These are phyloP conservation scores for Drosophila paranaensis DNA, from an alignment of 2,888 invertebrate species.

Conservation along the genomic window DNA sequence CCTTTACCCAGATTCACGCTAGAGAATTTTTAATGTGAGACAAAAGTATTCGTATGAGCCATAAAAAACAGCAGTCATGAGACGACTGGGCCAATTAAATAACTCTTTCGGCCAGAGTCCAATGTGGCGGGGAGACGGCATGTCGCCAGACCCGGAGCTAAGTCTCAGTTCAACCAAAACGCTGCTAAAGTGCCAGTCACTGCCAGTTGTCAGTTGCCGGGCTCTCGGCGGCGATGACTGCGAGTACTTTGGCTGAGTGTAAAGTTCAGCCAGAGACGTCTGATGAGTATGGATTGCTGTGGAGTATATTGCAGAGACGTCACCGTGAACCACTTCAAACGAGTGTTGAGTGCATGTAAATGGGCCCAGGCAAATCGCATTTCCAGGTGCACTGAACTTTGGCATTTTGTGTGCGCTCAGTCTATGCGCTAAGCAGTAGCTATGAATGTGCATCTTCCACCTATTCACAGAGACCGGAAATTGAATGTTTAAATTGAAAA, in stretches of 20 bases:
- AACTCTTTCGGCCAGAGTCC: constrained; percentile 50
- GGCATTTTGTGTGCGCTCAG: constrained; percentile 7
- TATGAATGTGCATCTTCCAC: constrained; percentile 10
- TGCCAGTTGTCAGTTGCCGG: constrained; percentile 4
- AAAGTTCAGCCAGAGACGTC: constrained; percentile 36
- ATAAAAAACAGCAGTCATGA: constrained; percentile 11
- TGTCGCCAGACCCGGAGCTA: constrained; percentile 38
- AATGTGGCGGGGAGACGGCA: constrained; percentile 37
- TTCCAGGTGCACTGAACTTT: constrained; percentile 73
- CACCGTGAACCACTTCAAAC: constrained; percentile 40
- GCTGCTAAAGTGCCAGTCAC: constrained; percentile 39
- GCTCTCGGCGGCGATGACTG: constrained; percentile 12
- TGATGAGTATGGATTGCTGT: background rate
- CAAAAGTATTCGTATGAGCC: constrained; percentile 2
- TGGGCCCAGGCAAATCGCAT: constrained; percentile 55
- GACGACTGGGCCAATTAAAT: constrained; percentile 38
- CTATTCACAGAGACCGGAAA: constrained; percentile 36
- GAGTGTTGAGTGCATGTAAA: constrained; percentile 23
- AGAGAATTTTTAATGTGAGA: constrained; percentile 34
- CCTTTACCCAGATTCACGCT: constrained; percentile 65
- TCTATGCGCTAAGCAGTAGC: constrained; percentile 21
- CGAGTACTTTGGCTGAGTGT: constrained; percentile 22
- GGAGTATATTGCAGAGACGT: constrained; percentile 15
- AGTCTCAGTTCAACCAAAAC: constrained; percentile 25
- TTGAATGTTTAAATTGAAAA: constrained; percentile 9